A percentile compares a stretch with the other conserved stretches of the same genome.
Evolutionary conservation across 2,113 vertebrate genomes (phyloP).

Genomic region (Megatriorchis doriae): DNA sequence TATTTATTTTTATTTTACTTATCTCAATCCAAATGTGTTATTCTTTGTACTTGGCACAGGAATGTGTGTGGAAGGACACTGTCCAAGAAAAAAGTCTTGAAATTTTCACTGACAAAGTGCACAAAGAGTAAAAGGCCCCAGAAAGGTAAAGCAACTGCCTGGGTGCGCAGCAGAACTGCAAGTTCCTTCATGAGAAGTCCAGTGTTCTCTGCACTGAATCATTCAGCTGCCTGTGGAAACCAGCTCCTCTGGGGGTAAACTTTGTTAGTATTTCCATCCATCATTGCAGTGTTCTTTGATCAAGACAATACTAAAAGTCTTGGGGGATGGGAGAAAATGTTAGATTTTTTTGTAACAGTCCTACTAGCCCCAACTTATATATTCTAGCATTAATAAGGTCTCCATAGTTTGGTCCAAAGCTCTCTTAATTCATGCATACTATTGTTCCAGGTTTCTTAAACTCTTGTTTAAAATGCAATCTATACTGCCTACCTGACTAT

Average conservation of each 20-base stretch:
- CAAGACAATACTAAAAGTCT: neutral
- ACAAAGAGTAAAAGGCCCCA: neutral
- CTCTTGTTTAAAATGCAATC: neutral
- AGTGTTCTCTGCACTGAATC: neutral
- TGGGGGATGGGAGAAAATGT: neutral
- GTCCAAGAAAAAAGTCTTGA: neutral
- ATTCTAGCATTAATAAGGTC: neutral
- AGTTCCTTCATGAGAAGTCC: neutral
- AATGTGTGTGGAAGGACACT: neutral
- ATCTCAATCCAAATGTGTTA: neutral
- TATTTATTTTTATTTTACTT: constrained; percentile 18
- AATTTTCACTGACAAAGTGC: neutral
- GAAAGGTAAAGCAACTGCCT: neutral
- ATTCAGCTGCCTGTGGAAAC: neutral
- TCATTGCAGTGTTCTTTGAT: neutral
- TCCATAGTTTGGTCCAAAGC: neutral
- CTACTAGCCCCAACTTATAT: neutral
- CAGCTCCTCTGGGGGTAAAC: neutral
- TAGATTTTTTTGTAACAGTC: neutral
- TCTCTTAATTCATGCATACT: neutral
- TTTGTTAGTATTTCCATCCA: neutral
- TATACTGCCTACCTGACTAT: neutral
- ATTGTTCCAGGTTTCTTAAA: neutral
- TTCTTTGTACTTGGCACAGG: neutral
- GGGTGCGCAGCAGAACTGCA: neutral